Evolutionary conservation across 2,797 vertebrate genomes (phyloP), one percentile per base, ranked within the genome.

Genomic region (Coendou prehensilis): DNA sequence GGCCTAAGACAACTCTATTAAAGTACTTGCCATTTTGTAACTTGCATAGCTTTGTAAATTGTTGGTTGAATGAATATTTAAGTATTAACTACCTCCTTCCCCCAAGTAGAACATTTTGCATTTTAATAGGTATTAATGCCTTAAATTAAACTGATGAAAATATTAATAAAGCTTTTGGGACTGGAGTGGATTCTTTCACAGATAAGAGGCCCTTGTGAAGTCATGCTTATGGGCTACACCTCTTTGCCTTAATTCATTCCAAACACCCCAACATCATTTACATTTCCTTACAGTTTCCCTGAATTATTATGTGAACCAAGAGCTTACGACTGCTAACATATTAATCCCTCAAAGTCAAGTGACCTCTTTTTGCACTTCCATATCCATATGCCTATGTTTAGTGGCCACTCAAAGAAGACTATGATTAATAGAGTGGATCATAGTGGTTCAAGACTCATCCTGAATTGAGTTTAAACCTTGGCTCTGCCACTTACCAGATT

Each of bases 41-140:
- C 17, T 28, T 78, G 2, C 5, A 26, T 20, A 73, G 61, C 56
- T 89, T 28, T 86, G 0, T 81, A 91, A 52, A 37, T 17, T 75
- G 18, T 5, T 80, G 45, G 23, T 80, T 76, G 13, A 91, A 91
- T 89, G 18, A 91, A 67, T 75, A 69, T 54, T 87, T 94, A 11
- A 81, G 56, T 52, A 20, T 41, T 75, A 96, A 61, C 15, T 30
- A 22, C 61, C 33, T n/a, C 28, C 20, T 50, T 61, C 41, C 28
- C 41, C 59, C 22, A 50, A 20, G 15, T n/a, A 80, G 3, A 37
- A 26, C 28, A 91, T 67, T 71, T 54, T 87, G 28, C 15, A 96
- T 84, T 91, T 94, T 80, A 95, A 96, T 9, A 64, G 15, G 28
- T 83, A 23, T 91, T n/a, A 93, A 87, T 87, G 10, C 6, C 84